These are phyloP conservation scores for Hetaerina titia DNA, from an alignment of 2,888 invertebrate species.

Conservation along the genomic window DNA sequence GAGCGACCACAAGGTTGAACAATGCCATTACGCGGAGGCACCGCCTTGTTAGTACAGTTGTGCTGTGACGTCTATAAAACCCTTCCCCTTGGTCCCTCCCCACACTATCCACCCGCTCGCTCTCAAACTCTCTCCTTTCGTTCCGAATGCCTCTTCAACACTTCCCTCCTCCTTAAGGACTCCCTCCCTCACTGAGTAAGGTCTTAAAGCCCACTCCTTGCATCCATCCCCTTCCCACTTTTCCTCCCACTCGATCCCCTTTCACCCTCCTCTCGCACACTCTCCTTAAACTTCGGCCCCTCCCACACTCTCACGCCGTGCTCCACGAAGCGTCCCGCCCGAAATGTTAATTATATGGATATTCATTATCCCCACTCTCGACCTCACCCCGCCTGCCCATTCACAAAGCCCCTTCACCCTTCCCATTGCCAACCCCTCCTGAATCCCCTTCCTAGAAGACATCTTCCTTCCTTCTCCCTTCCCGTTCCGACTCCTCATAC, in stretches of 20 bases:
- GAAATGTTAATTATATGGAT: conserved; percentile 67
- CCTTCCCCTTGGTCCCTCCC: conserved; percentile 15
- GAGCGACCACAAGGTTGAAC: conserved; percentile 65
- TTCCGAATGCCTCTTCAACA: conserved; percentile 49
- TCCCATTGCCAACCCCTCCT: not conserved
- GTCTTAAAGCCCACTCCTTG: conserved; percentile 55
- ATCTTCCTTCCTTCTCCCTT: conserved; percentile 34
- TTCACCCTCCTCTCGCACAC: not conserved
- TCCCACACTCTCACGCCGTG: conserved; percentile 27
- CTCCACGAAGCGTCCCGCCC: conserved; percentile 63
- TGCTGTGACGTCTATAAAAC: conserved; percentile 63
- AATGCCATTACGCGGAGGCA: conserved; percentile 66
- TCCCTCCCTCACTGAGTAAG: conserved; percentile 53
- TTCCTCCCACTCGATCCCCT: not conserved
- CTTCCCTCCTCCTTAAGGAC: conserved; percentile 25
- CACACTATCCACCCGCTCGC: not conserved
- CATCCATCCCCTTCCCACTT: conserved; percentile 1
- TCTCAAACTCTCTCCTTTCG: conserved; percentile 43
- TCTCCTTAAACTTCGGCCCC: conserved; percentile 51
- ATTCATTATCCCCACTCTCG: conserved; percentile 57
- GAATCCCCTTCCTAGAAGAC: not conserved
- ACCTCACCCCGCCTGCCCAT: conserved; percentile 36
- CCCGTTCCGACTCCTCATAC: not conserved
- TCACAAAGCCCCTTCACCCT: not conserved
- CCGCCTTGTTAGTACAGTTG: conserved; percentile 67